Percentiles rank a stretch among this genome's conserved stretches.
phyloP scores from a whole-genome alignment of 64 coral and sea anemone genomes.

The Montipora cactus region DNA sequence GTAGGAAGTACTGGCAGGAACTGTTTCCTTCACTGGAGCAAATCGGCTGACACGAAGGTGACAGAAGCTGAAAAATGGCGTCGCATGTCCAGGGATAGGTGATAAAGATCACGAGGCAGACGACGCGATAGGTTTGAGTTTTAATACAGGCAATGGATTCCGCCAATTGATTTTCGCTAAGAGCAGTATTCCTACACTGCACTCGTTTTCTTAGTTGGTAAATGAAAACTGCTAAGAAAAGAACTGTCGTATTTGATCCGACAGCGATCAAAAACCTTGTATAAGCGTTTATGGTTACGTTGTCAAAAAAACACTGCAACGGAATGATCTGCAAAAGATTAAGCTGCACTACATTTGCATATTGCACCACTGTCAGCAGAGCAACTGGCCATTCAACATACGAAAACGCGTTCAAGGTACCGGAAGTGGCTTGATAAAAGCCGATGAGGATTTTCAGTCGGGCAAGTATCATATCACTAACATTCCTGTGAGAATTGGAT shows the following conservation, averaged over 20 bases:
- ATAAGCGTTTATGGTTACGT: conserved; percentile 17
- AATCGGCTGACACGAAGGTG: conserved; percentile 45
- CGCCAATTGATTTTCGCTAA: neutral
- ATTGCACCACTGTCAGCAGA: conserved; percentile 22
- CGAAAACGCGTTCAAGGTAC: conserved; percentile 49
- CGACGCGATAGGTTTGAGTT: conserved; percentile 22
- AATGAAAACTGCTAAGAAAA: neutral
- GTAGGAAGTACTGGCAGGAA: conserved; percentile 34
- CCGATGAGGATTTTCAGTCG: conserved; percentile 52
- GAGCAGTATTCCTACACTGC: neutral
- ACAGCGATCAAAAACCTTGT: conserved; percentile 1
- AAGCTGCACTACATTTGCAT: conserved; percentile 34
- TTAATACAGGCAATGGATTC: conserved; percentile 11
- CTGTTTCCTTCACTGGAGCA: conserved; percentile 4
- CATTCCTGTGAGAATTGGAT: neutral
- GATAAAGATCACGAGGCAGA: conserved; percentile 21
- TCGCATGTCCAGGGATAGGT: conserved; percentile 43
- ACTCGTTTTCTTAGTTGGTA: conserved; percentile 26
- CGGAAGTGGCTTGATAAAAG: conserved; percentile 53
- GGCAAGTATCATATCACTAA: conserved; percentile 34
- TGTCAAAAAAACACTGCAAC: conserved; percentile 18
- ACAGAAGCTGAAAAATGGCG: conserved; percentile 30
- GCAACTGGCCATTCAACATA: conserved; percentile 35
- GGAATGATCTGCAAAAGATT: conserved; percentile 50
- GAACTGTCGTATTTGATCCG: neutral